Conservation (phyloP, 1,140 invertebrate genomes). For the Drosophila sp. region DNA sequence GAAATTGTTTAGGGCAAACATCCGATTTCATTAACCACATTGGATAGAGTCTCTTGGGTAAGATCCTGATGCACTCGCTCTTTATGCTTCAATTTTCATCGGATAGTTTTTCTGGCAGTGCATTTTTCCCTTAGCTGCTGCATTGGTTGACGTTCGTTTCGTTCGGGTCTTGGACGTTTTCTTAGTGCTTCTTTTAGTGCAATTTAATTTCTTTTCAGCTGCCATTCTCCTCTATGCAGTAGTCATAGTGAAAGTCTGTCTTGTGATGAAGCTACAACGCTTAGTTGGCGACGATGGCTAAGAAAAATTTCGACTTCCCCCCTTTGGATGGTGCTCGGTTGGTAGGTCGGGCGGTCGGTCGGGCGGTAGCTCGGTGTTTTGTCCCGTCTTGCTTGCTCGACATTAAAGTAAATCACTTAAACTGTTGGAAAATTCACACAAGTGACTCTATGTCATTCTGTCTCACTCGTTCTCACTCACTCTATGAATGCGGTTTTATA, state of each 20-base stretch:
- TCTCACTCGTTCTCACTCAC: neutral
- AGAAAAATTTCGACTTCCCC: slow-evolving; percentile 2
- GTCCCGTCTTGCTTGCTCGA: slow-evolving; percentile 13
- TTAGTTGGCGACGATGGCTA: neutral
- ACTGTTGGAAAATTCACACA: slow-evolving; percentile 50
- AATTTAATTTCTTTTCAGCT: slow-evolving; percentile 74
- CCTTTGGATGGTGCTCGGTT: neutral
- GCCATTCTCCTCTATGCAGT: slow-evolving; percentile 40
- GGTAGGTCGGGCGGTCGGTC: neutral
- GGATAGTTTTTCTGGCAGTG: slow-evolving; percentile 18
- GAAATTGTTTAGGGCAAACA: no score
- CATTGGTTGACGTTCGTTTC: slow-evolving; percentile 15
- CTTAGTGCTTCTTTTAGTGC: slow-evolving; percentile 29
- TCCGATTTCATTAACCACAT: no score
- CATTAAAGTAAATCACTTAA: slow-evolving; percentile 74
- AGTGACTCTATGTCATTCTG: slow-evolving; percentile 8
- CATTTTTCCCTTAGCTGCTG: slow-evolving; percentile 22
- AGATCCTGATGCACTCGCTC: neutral
- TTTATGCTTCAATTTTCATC: neutral
- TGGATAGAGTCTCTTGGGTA: no score
- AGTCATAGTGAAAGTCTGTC: slow-evolving; percentile 40
- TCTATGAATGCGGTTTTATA: neutral
- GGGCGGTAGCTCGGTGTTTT: neutral
- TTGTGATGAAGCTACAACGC: slow-evolving; percentile 60
- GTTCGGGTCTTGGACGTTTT: neutral